These are phyloP conservation scores for Chaetogeoica ovagalla DNA, from an alignment of 2,888 invertebrate genomes.

Conservation along the genomic window DNA sequence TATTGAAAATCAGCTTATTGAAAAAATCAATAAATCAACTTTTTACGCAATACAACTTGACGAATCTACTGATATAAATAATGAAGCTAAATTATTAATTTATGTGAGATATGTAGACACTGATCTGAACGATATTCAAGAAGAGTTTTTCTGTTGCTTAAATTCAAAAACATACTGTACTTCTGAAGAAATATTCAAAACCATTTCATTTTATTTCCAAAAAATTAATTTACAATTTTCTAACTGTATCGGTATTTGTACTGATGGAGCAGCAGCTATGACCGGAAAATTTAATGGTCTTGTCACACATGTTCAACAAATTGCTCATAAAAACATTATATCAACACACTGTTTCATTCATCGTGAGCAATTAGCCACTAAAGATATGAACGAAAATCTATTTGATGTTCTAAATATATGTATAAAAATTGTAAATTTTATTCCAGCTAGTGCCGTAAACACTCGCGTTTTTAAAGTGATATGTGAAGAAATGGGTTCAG, in stretches of 20 bases:
- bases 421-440: slow-evolving; percentile 17
- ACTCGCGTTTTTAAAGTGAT: slow-evolving; percentile 4
- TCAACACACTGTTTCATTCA: slow-evolving; percentile 5
- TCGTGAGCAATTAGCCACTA: not conserved
- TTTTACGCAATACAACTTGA: slow-evolving; percentile 3
- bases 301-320: not conserved
- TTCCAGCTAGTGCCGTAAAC: slow-evolving; percentile 12
- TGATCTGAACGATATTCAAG: not conserved
- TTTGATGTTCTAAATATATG: slow-evolving; percentile 1
- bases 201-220: slow-evolving; percentile 9
- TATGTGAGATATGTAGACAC: not conserved
- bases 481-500: slow-evolving; percentile 15
- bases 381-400: slow-evolving; percentile 1
- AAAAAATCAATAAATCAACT: not conserved
- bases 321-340: slow-evolving; percentile 2
- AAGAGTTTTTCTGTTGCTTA: not conserved
- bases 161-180: slow-evolving; percentile 15
- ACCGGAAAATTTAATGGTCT: not conserved
- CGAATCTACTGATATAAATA: not conserved
- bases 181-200: slow-evolving; percentile 6
- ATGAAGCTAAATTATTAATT: slow-evolving; percentile 4
- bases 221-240: slow-evolving; percentile 8
- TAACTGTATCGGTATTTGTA: slow-evolving; percentile 1
- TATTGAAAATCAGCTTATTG: slow-evolving; percentile 1
- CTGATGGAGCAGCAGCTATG: slow-evolving; percentile 9